Base-by-base conservation (phyloP, 37 sponge, comb jelly and placozoan genomes). In the Beroe forskalii region DNA sequence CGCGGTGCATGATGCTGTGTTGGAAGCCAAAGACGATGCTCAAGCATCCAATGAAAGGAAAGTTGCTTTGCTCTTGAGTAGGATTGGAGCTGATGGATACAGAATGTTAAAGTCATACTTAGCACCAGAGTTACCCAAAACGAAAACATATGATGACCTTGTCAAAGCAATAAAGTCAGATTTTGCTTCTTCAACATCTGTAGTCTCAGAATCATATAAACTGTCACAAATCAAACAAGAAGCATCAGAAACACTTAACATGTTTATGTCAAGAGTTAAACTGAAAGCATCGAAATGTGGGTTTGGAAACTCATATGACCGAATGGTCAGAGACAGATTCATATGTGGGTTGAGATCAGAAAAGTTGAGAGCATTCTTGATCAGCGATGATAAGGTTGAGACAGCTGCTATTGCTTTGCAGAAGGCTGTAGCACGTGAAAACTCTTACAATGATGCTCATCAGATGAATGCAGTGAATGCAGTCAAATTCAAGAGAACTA, bases 381-480 rank as follows among this genome's bases (percentile, higher is more conserved):
- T 63, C 14, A 63, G n/a, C 66, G 66, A 63, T 63, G 66, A 63
- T 63, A 6, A 63, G 66, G n/a, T 63, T 19, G n/a, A 63, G 24
- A 63, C 66, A 3, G 9, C 66, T 28, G 66, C 66, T 23, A 3
- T 19, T 23, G 66, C 66, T 6, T 20, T 63, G n/a, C 9, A 6
- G n/a, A 63, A 63, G n/a, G 66, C 66, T 4, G 23, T 63, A n/a
- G 14, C 66, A 64, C 66, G 66, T 64, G 66, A 64, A 23, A 64
- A 64, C 17, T 64, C 66, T 22, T 64, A 64, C 66, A 64, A 64
- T 64, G 66, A 64, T 64, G 66, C 66, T 64, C 66, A 64, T 64
- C 66, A 64, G 17, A 64, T 64, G 66, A 64, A 64, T 23, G 4
- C 66, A 8, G 66, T 64, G 66, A 64, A 64, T 64, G 66, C 66